phyloP scores from a whole-genome alignment of 1,140 invertebrate genomes.

The Trachymyrmex cornetzi region DNA sequence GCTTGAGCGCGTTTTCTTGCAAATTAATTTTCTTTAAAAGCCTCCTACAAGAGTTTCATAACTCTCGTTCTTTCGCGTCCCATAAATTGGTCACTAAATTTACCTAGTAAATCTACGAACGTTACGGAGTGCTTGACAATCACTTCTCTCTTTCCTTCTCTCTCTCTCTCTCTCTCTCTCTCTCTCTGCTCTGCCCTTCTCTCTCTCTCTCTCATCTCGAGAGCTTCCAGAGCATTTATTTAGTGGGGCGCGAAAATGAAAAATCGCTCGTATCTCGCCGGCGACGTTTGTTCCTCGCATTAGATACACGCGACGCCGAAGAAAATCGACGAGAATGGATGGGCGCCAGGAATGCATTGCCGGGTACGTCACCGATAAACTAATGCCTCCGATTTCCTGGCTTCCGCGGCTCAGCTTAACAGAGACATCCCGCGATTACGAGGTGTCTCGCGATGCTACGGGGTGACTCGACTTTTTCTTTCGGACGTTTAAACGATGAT shows the following conservation, averaged over 20 bases:
- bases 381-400: slow-evolving; percentile 31
- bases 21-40: not conserved
- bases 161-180: slow-evolving; percentile 30
- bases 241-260: slow-evolving; percentile 70
- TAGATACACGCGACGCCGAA: slow-evolving; percentile 42
- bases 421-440: not conserved
- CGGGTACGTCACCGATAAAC: slow-evolving; percentile 20
- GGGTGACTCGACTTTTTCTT: not conserved
- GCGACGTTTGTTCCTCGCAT: slow-evolving; percentile 67
- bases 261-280: slow-evolving; percentile 68
- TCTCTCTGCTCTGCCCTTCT: not conserved
- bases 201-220: not conserved
- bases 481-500: not conserved
- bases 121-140: not conserved
- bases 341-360: slow-evolving; percentile 22
- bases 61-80: not conserved
- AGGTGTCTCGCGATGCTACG: not conserved
- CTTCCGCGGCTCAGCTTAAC: slow-evolving; percentile 3
- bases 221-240: slow-evolving; percentile 76
- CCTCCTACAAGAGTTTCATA: not conserved
- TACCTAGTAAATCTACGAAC: not conserved
- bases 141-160: slow-evolving; percentile 31
- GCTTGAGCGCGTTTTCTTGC: not conserved
- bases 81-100: slow-evolving; percentile 10
- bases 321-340: slow-evolving; percentile 50